phyloP scores from a whole-genome alignment of 2,113 vertebrate species.

The Etheostoma cragini region DNA sequence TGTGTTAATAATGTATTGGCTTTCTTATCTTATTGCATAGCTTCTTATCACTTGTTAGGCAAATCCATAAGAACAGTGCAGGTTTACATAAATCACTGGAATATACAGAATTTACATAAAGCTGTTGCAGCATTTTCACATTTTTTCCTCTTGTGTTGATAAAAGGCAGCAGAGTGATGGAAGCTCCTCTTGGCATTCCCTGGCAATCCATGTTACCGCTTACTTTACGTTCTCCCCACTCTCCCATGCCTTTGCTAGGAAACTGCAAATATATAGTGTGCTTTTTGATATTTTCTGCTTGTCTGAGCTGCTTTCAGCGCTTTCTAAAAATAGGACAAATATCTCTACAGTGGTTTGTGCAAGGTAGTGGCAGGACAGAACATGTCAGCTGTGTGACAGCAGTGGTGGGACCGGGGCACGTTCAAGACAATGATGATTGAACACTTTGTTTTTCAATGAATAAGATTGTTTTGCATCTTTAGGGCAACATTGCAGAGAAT shows the following conservation, averaged over 20 bases:
- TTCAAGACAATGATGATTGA: not conserved
- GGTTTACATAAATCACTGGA: slow-evolving; percentile 37
- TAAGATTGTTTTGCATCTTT: not conserved
- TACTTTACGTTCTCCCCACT: slow-evolving; percentile 31
- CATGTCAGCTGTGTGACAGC: slow-evolving; percentile 48
- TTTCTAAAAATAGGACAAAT: slow-evolving; percentile 74
- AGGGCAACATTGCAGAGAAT: not conserved
- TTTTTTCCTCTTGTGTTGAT: slow-evolving; percentile 8
- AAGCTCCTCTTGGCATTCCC: slow-evolving; percentile 56
- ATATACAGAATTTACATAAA: slow-evolving; percentile 50
- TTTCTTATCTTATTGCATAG: slow-evolving; percentile 43
- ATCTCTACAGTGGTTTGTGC: slow-evolving; percentile 51
- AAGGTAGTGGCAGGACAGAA: slow-evolving; percentile 61
- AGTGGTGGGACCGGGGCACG: not conserved
- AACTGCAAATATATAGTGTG: slow-evolving; percentile 63
- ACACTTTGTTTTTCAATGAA: not conserved
- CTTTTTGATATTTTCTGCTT: slow-evolving; percentile 75
- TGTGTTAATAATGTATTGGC: slow-evolving; percentile 51
- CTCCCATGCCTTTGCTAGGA: slow-evolving; percentile 13
- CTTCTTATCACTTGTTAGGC: slow-evolving; percentile 35
- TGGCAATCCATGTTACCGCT: slow-evolving; percentile 42
- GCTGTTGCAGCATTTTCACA: slow-evolving; percentile 8
- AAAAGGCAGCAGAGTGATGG: slow-evolving; percentile 44
- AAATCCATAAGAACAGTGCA: slow-evolving; percentile 53
- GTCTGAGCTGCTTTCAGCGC: slow-evolving; percentile 74